Evolutionary conservation across 2,888 invertebrate genomes (phyloP).

Genomic region (Meiosimyza platycephala): DNA sequence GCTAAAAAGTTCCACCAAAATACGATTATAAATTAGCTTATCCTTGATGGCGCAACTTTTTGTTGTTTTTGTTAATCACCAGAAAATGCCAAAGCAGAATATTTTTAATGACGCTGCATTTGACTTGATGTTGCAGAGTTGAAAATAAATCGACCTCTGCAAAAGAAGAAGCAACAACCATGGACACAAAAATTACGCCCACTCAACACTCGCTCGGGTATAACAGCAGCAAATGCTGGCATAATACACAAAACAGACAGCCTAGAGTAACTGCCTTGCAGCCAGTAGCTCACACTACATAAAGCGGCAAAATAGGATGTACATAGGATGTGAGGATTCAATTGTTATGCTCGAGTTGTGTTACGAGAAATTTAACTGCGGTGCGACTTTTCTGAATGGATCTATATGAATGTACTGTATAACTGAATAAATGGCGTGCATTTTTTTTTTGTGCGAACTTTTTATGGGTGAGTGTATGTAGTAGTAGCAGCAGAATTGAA

Average conservation of each 20-base stretch:
- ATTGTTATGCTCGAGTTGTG: conserved; percentile 32
- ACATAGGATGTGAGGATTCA: conserved; percentile 23
- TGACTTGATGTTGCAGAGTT: conserved; percentile 5
- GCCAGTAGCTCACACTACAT: neutral
- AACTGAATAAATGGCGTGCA: conserved; percentile 6
- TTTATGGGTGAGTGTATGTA: neutral
- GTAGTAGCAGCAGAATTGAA: neutral
- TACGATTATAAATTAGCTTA: too few relatives aligned
- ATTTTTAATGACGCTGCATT: conserved; percentile 12
- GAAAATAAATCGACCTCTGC: conserved; percentile 30
- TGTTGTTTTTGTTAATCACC: neutral
- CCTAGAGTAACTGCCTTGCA: too few relatives aligned
- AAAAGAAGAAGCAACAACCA: conserved; percentile 7
- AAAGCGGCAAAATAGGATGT: neutral
- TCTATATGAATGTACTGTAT: conserved; percentile 3
- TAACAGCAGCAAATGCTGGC: neutral
- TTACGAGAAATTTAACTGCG: conserved; percentile 33
- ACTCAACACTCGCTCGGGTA: neutral
- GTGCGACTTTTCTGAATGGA: conserved; percentile 26
- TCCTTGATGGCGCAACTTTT: too few relatives aligned
- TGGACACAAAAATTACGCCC: conserved; percentile 2
- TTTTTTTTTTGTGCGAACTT: neutral
- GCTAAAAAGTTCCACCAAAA: too few relatives aligned
- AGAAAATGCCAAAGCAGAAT: neutral
- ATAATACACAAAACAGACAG: neutral